Conservation (phyloP, 2,888 invertebrate genomes). For the Conus canariensis region DNA sequence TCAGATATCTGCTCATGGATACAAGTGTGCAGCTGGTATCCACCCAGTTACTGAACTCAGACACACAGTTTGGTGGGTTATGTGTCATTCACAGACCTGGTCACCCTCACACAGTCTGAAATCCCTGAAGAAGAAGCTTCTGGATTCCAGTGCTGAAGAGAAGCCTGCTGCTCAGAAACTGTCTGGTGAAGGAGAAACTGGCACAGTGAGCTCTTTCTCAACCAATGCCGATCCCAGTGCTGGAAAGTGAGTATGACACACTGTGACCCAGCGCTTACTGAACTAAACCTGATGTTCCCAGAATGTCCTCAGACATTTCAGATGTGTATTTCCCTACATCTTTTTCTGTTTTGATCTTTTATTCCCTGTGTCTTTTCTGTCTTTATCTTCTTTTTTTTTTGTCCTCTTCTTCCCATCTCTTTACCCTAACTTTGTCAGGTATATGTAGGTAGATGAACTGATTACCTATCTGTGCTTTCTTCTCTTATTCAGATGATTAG, state of each 20-base stretch:
- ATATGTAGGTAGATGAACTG: background rate
- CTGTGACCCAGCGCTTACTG: too few relatives aligned
- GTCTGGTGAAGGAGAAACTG: conserved; percentile 45
- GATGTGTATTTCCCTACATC: too few relatives aligned
- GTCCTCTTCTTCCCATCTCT: background rate
- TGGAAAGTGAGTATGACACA: conserved; percentile 36
- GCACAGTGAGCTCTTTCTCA: conserved; percentile 20
- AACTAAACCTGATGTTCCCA: too few relatives aligned
- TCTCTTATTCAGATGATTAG: too few relatives aligned
- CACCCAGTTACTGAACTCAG: background rate
- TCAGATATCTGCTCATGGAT: background rate
- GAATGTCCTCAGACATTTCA: too few relatives aligned
- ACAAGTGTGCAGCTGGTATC: background rate
- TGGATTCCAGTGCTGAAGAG: conserved; percentile 53
- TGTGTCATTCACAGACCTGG: conserved; percentile 68
- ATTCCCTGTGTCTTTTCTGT: too few relatives aligned
- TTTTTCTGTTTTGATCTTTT: too few relatives aligned
- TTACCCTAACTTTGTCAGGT: background rate
- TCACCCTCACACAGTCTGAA: conserved; percentile 75
- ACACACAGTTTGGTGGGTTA: background rate
- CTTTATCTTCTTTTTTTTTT: background rate
- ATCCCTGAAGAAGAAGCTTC: conserved; percentile 71
- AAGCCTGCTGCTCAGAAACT: conserved; percentile 44
- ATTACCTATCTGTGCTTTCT: too few relatives aligned
- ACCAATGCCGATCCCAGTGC: conserved; percentile 32